Evolutionary conservation across 1,140 invertebrate species (phyloP).

Genomic region (Diorhabda elongata): DNA sequence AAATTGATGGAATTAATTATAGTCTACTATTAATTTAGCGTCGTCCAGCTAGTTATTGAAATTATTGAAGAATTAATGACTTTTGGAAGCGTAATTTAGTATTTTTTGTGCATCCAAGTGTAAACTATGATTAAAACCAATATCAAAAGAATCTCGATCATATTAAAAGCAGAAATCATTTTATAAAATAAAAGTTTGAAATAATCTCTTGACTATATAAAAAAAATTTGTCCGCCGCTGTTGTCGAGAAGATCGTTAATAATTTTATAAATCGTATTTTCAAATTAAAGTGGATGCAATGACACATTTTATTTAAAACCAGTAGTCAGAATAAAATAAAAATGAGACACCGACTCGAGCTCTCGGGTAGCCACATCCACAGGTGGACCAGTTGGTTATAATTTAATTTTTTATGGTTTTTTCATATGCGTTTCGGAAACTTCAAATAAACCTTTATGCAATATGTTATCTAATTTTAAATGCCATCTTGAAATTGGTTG

Average conservation of each 20-base stretch:
- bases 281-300: conserved; percentile 43
- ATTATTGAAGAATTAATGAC: too few species aligned
- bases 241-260: conserved; percentile 23
- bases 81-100: too few species aligned
- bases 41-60: too few species aligned
- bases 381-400: conserved; percentile 23
- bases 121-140: too few species aligned
- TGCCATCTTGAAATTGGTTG: conserved; percentile 28
- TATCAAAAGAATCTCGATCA: too few species aligned
- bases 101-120: too few species aligned
- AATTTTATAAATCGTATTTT: conserved; percentile 40
- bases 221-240: neutral
- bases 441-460: conserved; percentile 34
- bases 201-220: too few species aligned
- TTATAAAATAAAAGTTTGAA: too few species aligned
- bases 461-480: conserved; percentile 33
- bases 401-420: conserved; percentile 34
- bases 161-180: too few species aligned
- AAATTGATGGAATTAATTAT: too few species aligned
- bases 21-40: too few species aligned
- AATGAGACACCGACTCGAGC: conserved; percentile 21
- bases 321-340: conserved; percentile 44
- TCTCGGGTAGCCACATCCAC: conserved; percentile 20
- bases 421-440: conserved; percentile 34
- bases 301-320: conserved; percentile 46